Percentiles rank a stretch among this genome's conserved stretches.
Conservation (phyloP, 2,888 invertebrate species). For the Hydrotaea diabolus region DNA sequence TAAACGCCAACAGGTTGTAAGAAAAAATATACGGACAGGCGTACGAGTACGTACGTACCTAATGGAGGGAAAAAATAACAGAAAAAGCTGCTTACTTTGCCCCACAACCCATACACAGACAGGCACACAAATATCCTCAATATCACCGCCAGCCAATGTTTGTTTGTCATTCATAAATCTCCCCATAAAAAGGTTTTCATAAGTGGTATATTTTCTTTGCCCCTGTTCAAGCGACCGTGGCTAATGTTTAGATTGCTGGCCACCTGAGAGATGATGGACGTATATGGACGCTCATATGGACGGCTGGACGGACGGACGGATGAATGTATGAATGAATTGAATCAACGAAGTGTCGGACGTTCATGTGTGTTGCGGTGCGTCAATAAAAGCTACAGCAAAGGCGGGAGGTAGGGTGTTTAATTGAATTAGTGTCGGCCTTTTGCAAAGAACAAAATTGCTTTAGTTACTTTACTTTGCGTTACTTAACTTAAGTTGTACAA, state of each 20-base stretch:
- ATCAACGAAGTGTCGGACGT: not conserved
- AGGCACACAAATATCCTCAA: not conserved
- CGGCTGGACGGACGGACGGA: no score
- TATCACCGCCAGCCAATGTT: not conserved
- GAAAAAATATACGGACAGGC: not conserved
- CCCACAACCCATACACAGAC: not conserved
- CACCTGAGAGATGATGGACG: not conserved
- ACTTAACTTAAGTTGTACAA: not conserved
- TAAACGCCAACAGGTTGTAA: not conserved
- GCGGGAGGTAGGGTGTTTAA: conserved; percentile 40
- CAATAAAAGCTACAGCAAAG: not conserved
- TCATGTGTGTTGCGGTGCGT: not conserved
- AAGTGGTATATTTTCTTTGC: not conserved
- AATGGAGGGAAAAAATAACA: not conserved
- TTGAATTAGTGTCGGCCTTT: conserved; percentile 46
- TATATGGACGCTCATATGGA: not conserved
- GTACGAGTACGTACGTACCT: not conserved
- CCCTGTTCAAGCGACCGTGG: not conserved
- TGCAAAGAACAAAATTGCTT: conserved; percentile 24
- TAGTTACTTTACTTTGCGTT: conserved; percentile 4
- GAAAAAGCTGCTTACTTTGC: not conserved
- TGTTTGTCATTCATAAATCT: not conserved
- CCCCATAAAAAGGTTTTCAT: not conserved
- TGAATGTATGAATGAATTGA: not conserved
- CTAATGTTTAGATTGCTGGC: conserved; percentile 1